phyloP scores from a whole-genome alignment of 2,797 vertebrate genomes.

The Pachyuromys duprasi region DNA sequence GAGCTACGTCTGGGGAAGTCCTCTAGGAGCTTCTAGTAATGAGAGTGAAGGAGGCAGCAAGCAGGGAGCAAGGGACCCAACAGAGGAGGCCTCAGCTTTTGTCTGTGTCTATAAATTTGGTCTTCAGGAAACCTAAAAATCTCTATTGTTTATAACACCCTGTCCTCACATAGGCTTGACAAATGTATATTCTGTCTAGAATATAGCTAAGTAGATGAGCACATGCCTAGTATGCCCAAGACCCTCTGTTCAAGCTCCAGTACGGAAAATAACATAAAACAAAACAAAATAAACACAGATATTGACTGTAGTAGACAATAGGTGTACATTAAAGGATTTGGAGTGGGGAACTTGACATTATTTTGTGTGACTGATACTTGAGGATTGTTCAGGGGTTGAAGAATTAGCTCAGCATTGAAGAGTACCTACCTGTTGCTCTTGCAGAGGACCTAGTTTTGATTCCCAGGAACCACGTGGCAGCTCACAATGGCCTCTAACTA shows the following conservation, averaged over 20 bases:
- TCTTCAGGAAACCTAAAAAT: neutral
- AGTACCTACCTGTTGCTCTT: neutral
- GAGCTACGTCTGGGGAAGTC: too few species aligned
- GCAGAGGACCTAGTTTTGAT: neutral
- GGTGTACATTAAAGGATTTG: neutral
- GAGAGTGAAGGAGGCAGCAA: neutral
- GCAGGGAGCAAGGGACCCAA: neutral
- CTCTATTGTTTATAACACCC: neutral
- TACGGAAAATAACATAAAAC: neutral
- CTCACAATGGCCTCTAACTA: neutral
- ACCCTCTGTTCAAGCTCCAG: neutral
- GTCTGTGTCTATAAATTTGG: neutral
- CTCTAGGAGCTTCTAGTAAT: too few species aligned
- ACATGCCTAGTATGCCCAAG: neutral
- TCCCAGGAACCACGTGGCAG: neutral
- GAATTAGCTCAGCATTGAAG: neutral
- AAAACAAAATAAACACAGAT: neutral
- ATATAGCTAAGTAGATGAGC: too few species aligned
- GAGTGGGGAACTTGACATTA: neutral
- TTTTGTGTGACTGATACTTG: neutral
- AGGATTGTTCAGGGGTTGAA: neutral
- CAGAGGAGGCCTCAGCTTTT: neutral
- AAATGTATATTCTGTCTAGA: constrained; percentile 21
- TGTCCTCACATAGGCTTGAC: neutral
- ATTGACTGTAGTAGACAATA: neutral